phyloP scores from a whole-genome alignment of 2,113 vertebrate genomes.

The Oceanodroma tethys region DNA sequence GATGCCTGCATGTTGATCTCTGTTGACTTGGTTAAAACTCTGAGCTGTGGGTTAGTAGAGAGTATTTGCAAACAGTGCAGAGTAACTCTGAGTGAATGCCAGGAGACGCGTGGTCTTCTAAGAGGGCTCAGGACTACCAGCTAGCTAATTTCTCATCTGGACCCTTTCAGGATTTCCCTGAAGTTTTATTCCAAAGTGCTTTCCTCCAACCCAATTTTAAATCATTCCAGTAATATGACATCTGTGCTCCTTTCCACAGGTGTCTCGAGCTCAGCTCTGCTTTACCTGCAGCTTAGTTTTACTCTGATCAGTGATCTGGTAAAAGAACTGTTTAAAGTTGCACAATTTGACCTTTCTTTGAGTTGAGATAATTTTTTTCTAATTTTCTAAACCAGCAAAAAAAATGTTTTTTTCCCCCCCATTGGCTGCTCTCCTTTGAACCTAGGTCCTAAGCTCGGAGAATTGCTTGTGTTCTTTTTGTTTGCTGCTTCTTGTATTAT shows the following conservation, averaged over 20 bases:
- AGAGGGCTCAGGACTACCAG: neutral
- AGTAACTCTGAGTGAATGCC: neutral
- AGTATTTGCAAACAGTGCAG: neutral
- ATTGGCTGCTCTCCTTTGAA: neutral
- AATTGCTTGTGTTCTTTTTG: neutral
- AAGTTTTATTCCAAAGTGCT: neutral
- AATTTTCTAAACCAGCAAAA: neutral
- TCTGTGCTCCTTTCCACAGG: neutral
- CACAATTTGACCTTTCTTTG: neutral
- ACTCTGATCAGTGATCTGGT: neutral
- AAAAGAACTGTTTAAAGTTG: neutral
- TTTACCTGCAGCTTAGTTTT: neutral
- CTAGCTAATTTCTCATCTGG: neutral
- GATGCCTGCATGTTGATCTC: neutral
- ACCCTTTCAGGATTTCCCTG: neutral
- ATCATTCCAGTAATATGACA: neutral
- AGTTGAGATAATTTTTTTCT: neutral
- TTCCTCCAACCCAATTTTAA: neutral
- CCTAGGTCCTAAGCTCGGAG: neutral
- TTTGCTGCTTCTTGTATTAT: neutral
- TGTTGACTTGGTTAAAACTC: neutral
- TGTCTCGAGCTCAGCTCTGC: neutral
- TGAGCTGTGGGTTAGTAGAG: neutral
- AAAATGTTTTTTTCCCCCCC: neutral
- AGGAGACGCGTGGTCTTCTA: neutral